Base-by-base conservation (phyloP, 2,888 invertebrate genomes). In the Scaptodrosophila latifasciaeformis region DNA sequence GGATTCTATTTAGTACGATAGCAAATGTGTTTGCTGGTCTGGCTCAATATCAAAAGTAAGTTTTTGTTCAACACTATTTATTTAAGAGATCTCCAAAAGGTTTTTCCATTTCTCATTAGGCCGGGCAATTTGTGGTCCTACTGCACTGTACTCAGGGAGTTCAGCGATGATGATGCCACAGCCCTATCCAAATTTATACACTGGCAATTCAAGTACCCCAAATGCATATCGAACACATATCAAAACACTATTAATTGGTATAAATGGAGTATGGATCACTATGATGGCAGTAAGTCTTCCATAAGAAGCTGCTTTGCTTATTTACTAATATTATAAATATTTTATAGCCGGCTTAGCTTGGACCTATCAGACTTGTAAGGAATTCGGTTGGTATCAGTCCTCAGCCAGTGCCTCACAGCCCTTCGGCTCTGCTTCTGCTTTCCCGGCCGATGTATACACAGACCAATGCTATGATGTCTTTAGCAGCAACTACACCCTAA, bases 381-480 rank as follows among this genome's bases (percentile, higher is more conserved):
- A 95, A 86, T 95, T 91, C 85, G 95, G 94, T 45, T 95, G 91
- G 88, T 94, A 89, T 84, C 94, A 94, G 86, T 91, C 92, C 1
- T 91, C 93, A 0, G 89, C 86, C 61, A 88, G 90, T 37, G 47
- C 74, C 0, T 74, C 85, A 0, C 90, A 91, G 55, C 90, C 92
- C 0, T 89, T 90, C 1, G 82, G 83, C 2, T 58, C 61, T 1
- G 49, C 42, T 10, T 58, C 61, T 1, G 49, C 42, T 10, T 83
- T 82, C 40, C 83, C 83, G 1, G 77, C 71, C 1, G 63, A 70
- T 2, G 56, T 78, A 0, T 83, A 75, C 39, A 62, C 65, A 2
- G 57, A 67, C 13, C 35, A 48, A 2, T 83, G 83, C 19, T 18
- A 47, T 2, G 82, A 71, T 48, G 63, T 74, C 15, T 80, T 76